These are phyloP conservation scores for Gopherus evgoodei DNA, from an alignment of 2,113 vertebrate species.

Conservation along the genomic window DNA sequence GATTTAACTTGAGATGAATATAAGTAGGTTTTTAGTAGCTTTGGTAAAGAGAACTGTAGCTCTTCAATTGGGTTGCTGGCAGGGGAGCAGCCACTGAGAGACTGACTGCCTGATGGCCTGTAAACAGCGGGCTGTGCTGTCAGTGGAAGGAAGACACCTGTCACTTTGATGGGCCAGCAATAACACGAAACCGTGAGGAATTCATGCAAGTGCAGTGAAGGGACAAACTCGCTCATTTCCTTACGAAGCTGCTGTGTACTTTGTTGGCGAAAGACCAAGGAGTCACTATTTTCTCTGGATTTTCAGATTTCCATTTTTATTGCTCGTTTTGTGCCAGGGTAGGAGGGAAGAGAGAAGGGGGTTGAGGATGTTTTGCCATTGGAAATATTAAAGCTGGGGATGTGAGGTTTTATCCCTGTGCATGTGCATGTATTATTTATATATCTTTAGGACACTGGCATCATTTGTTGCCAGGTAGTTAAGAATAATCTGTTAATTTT, in stretches of 20 bases:
- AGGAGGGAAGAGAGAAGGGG: background rate
- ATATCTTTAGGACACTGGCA: background rate
- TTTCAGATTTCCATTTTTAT: conserved; percentile 81
- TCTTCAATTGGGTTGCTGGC: background rate
- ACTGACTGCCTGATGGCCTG: background rate
- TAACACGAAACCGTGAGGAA: background rate
- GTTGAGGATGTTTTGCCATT: conserved; percentile 8
- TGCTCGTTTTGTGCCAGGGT: conserved; percentile 39
- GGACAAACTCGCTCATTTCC: conserved; percentile 55
- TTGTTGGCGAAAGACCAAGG: conserved; percentile 32
- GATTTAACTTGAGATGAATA: background rate
- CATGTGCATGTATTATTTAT: background rate
- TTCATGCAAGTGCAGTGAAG: background rate
- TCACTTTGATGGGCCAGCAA: background rate
- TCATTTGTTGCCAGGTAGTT: conserved; percentile 2
- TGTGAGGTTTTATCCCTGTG: background rate
- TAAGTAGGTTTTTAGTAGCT: background rate
- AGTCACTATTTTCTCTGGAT: conserved; percentile 43
- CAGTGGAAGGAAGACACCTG: conserved; percentile 12
- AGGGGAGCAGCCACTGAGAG: background rate
- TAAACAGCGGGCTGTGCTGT: conserved; percentile 15
- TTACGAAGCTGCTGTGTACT: background rate
- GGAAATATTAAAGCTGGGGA: conserved; percentile 51
- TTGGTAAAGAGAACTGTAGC: background rate
- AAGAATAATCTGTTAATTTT: background rate